A percentile compares a stretch with the other conserved stretches of the same genome.
phyloP scores from a whole-genome alignment of 2,888 invertebrate species.

The Erebia aethiops region DNA sequence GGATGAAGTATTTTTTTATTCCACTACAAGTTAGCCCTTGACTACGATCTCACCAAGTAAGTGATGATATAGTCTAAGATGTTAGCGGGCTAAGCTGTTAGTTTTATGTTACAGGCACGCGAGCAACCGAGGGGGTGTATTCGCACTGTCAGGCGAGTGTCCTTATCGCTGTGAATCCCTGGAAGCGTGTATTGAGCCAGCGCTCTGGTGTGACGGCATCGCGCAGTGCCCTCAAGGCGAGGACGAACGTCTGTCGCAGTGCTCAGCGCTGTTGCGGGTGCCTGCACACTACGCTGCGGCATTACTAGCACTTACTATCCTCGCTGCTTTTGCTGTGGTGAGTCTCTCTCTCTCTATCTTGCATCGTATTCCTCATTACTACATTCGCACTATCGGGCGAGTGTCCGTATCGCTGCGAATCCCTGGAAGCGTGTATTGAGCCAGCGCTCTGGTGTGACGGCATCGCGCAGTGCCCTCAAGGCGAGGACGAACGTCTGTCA shows the following conservation, averaged over 20 bases:
- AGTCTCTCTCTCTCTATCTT: slow-evolving; percentile 45
- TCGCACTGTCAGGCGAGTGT: slow-evolving; percentile 87
- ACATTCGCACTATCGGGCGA: slow-evolving; percentile 86
- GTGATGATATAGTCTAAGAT: too few species aligned
- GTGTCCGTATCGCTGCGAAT: slow-evolving; percentile 89
- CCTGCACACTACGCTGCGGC: slow-evolving; percentile 88
- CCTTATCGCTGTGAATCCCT: slow-evolving; percentile 89
- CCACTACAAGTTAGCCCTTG: too few species aligned
- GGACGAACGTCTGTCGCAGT: slow-evolving; percentile 91
- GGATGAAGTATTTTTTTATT: too few species aligned
- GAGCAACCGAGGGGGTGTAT: slow-evolving; percentile 78
- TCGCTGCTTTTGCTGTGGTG: slow-evolving; percentile 79
- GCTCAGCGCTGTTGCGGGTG: slow-evolving; percentile 89
- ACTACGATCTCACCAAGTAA: too few species aligned
- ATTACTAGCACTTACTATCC: slow-evolving; percentile 76
- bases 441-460: slow-evolving; percentile 92
- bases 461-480: slow-evolving; percentile 89
- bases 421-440: slow-evolving; percentile 91
- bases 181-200: slow-evolving; percentile 90
- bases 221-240: slow-evolving; percentile 91
- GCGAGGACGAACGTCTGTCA: slow-evolving; percentile 90
- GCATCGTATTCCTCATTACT: too few species aligned
- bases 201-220: slow-evolving; percentile 91
- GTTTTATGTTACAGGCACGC: slow-evolving; percentile 74
- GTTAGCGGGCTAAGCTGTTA: too few species aligned